These are phyloP conservation scores for Rhinoptilus africanus DNA, from an alignment of 2,113 vertebrate species.

Conservation along the genomic window DNA sequence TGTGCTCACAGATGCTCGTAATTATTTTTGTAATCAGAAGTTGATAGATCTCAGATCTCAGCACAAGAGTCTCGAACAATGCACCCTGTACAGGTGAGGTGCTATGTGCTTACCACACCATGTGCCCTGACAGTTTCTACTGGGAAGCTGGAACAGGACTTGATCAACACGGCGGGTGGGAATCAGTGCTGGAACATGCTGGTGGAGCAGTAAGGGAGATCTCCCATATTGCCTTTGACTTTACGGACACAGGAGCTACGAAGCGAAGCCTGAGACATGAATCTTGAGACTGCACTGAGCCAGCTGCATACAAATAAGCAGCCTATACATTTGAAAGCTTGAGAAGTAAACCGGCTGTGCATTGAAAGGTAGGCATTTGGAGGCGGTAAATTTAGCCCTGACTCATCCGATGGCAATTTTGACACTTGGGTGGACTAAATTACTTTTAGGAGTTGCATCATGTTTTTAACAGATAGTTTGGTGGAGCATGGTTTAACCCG, in stretches of 20 bases:
- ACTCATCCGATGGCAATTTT: constrained; percentile 65
- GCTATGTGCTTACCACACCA: background rate
- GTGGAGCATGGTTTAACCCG: constrained; percentile 31
- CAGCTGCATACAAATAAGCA: constrained; percentile 51
- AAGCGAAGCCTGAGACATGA: background rate
- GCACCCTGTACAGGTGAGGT: background rate
- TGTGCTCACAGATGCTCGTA: background rate
- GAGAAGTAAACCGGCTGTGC: constrained; percentile 52
- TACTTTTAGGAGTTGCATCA: constrained; percentile 60
- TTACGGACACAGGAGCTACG: background rate
- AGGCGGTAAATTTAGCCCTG: constrained; percentile 66
- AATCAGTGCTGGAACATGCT: background rate
- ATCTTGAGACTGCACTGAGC: background rate
- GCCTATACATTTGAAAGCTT: constrained; percentile 58
- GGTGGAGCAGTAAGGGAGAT: background rate
- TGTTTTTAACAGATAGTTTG: constrained; percentile 56
- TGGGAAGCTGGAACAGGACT: background rate
- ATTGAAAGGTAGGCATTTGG: constrained; percentile 70
- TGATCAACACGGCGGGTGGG: background rate
- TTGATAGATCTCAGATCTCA: background rate
- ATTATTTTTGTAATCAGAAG: background rate
- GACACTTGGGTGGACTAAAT: constrained; percentile 62
- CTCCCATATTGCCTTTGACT: background rate
- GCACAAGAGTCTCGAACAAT: background rate
- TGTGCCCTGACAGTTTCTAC: background rate